phyloP scores from a whole-genome alignment of 2,113 vertebrate genomes.

The Asarcornis scutulata region DNA sequence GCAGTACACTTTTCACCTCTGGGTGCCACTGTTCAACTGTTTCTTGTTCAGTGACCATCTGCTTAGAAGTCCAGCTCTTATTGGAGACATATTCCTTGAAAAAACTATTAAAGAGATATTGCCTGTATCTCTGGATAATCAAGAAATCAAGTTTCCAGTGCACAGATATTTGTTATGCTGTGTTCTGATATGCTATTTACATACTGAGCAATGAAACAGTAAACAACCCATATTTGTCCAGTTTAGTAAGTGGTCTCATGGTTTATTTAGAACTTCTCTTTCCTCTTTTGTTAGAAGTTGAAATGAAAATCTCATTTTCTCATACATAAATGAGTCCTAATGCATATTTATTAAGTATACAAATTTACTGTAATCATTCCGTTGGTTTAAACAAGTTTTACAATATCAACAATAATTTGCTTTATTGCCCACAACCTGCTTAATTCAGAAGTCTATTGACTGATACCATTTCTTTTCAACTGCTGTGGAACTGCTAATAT shows the following conservation, averaged over 20 bases:
- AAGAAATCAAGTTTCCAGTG: slow-evolving; percentile 51
- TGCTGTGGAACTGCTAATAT: slow-evolving; percentile 74
- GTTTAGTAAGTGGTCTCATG: neutral
- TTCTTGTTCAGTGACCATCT: slow-evolving; percentile 69
- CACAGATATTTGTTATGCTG: slow-evolving; percentile 30
- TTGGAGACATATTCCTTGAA: slow-evolving; percentile 44
- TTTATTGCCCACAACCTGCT: slow-evolving; percentile 74
- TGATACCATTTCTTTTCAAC: slow-evolving; percentile 70
- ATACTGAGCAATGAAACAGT: slow-evolving; percentile 48
- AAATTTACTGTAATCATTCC: slow-evolving; percentile 64
- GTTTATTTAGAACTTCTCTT: neutral
- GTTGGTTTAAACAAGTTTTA: slow-evolving; percentile 64
- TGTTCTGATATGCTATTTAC: slow-evolving; percentile 48
- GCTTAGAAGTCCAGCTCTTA: slow-evolving; percentile 49
- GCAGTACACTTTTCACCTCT: slow-evolving; percentile 76
- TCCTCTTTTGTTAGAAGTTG: neutral
- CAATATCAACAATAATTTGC: slow-evolving; percentile 76
- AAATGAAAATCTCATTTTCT: neutral
- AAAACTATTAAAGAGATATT: slow-evolving; percentile 73
- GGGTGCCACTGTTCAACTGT: slow-evolving; percentile 84
- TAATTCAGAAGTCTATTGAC: slow-evolving; percentile 79
- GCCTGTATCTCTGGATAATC: slow-evolving; percentile 45
- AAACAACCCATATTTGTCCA: neutral
- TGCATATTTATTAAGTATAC: slow-evolving; percentile 52
- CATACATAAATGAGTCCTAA: neutral